Evolutionary conservation across 2,113 vertebrate species (phyloP).

Genomic region (Apus apus): DNA sequence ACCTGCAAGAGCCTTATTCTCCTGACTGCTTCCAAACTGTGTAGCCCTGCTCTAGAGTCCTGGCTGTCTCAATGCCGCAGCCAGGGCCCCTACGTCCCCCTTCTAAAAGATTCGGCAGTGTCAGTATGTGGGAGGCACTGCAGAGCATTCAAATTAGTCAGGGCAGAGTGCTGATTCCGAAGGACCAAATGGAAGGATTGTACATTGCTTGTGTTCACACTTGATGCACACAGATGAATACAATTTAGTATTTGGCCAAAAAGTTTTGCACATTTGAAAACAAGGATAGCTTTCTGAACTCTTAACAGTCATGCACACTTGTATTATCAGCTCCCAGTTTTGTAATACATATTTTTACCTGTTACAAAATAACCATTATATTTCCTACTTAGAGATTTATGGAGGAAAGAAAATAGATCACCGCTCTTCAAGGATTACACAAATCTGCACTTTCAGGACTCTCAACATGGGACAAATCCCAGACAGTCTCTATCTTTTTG

Average conservation of each 20-base stretch:
- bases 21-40: neutral
- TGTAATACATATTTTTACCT: neutral
- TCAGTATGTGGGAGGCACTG: accelerated
- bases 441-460: neutral
- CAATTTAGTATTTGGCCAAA: neutral
- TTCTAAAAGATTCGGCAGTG: neutral
- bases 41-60: neutral
- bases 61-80: neutral
- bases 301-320: neutral
- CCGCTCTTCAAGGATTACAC: neutral
- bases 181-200: neutral
- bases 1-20: neutral
- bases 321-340: neutral
- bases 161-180: neutral
- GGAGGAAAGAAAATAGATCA: neutral
- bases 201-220: neutral
- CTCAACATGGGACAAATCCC: neutral
- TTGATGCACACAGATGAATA: neutral
- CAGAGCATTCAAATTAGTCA: neutral
- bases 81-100: accelerated
- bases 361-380: neutral
- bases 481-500: neutral
- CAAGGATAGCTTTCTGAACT: neutral
- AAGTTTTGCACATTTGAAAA: neutral
- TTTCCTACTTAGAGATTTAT: neutral